Percentiles rank a stretch among this genome's conserved stretches.
phyloP scores from a whole-genome alignment of 2,797 vertebrate genomes.

The Muscicapa striata region DNA sequence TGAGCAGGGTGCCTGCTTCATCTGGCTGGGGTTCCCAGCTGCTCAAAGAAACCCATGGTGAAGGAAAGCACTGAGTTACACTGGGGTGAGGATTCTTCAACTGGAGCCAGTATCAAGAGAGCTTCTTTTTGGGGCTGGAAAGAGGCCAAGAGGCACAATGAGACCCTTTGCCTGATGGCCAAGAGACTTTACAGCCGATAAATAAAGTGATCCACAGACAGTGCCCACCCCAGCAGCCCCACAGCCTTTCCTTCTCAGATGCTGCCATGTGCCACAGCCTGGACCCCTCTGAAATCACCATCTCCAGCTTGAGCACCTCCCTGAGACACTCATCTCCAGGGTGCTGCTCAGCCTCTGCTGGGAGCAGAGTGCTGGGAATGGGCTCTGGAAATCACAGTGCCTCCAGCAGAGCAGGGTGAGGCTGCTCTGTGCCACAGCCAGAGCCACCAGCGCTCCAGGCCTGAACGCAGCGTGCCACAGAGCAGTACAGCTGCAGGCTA shows the following conservation, averaged over 20 bases:
- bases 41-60: not conserved
- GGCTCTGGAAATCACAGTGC: not conserved
- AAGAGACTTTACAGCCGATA: not conserved
- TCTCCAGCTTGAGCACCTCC: not conserved
- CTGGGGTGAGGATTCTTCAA: not conserved
- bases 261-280: not conserved
- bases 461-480: not conserved
- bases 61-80: not conserved
- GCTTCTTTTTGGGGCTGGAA: not conserved
- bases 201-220: not conserved
- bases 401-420: not conserved
- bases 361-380: fast-evolving
- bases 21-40: not conserved
- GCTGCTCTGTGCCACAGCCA: not conserved
- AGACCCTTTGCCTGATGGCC: not conserved
- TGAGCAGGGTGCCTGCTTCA: not conserved
- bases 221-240: not conserved
- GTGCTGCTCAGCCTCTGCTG: not conserved
- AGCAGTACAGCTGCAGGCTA: constrained; percentile 25
- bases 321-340: not conserved
- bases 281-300: not conserved
- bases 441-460: not conserved
- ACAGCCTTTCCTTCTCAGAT: fast-evolving
- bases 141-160: not conserved
- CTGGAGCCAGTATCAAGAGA: not conserved